Conservation (phyloP, 1,140 invertebrate genomes). For the Ditylenchus dipsaci region DNA sequence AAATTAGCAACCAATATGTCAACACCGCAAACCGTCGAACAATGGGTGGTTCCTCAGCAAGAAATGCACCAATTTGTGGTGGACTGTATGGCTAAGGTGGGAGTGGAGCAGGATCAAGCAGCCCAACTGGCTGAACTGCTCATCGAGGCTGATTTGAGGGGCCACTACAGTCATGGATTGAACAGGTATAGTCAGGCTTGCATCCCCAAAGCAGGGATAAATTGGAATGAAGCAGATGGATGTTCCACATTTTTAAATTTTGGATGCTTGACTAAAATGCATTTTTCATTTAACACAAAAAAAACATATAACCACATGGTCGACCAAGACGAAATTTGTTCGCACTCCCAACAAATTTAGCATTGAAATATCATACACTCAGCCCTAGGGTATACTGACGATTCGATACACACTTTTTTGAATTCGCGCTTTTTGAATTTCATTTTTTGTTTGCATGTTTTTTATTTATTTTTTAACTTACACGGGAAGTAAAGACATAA, state of each 20-base stretch:
- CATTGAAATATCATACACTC: no score
- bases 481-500: no score
- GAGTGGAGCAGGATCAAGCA: slow-evolving; percentile 22
- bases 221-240: not conserved
- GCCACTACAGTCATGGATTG: slow-evolving; percentile 42
- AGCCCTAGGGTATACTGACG: no score
- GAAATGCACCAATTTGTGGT: slow-evolving; percentile 40
- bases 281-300: not conserved
- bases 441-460: no score
- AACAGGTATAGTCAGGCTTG: slow-evolving; percentile 11
- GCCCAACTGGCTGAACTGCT: slow-evolving; percentile 43
- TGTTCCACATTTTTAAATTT: not conserved
- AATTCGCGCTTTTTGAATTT: no score
- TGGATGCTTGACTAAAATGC: not conserved
- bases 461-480: no score
- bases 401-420: no score
- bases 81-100: slow-evolving; percentile 33
- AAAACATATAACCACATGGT: not conserved
- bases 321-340: not conserved
- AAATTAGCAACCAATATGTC: no score
- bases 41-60: no score
- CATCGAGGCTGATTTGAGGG: slow-evolving; percentile 34
- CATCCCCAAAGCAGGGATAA: not conserved
- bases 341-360: no score
- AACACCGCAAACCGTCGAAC: no score